phyloP scores from a whole-genome alignment of 1,140 invertebrate genomes.

The Ridgeia piscesae region DNA sequence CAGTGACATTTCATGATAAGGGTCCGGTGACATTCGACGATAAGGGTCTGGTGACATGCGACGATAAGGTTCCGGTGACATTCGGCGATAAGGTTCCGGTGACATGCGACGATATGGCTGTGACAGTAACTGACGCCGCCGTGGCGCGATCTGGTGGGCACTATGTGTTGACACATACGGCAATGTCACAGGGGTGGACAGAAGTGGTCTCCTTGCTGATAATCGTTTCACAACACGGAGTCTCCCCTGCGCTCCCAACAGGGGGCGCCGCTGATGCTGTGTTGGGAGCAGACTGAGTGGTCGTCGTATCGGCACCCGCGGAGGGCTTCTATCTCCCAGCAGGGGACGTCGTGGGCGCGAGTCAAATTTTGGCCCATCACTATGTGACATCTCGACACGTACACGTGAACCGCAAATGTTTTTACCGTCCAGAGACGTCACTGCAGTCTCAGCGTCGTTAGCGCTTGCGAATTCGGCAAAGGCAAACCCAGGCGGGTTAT shows the following conservation, averaged over 20 bases:
- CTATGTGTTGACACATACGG: neutral
- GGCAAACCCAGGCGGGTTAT: constrained; percentile 77
- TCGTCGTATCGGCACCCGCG: neutral
- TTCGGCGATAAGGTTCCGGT: neutral
- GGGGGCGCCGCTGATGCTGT: neutral
- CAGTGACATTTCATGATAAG: neutral
- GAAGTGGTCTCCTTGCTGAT: neutral
- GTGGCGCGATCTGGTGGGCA: neutral
- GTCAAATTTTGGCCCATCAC: constrained; percentile 18
- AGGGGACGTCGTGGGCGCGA: neutral
- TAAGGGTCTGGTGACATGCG: neutral
- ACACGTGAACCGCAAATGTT: constrained; percentile 23
- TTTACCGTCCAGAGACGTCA: constrained; percentile 81
- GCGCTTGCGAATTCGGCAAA: constrained; percentile 92
- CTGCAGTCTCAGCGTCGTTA: constrained; percentile 87
- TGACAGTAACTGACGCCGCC: neutral
- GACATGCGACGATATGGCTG: neutral
- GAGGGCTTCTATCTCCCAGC: neutral
- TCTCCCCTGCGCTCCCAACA: neutral
- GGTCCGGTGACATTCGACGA: neutral
- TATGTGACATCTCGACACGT: constrained; percentile 30
- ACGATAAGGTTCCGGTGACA: neutral
- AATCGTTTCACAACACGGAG: neutral
- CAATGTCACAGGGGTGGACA: neutral
- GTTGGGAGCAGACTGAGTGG: neutral